A percentile compares a stretch with the other conserved stretches of the same genome.
phyloP scores from a whole-genome alignment of 2,888 invertebrate genomes.

The Dendrolimus houi region DNA sequence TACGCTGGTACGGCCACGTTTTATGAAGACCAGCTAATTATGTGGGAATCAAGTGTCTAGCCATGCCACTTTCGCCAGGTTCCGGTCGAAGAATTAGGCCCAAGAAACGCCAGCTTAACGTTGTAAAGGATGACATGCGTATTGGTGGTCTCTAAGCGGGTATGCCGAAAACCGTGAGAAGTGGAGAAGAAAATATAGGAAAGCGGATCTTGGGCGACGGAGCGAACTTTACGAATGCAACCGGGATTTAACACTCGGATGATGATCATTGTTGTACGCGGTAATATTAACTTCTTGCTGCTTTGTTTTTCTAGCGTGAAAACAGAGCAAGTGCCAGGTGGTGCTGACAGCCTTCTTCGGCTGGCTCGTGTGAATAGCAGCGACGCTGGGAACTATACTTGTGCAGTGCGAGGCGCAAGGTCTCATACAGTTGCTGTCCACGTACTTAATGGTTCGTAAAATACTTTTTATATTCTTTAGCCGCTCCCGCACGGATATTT shows the following conservation, averaged over 20 bases:
- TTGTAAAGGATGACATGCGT: too few relatives aligned
- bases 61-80: too few relatives aligned
- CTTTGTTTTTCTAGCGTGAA: conserved; percentile 42
- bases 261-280: not conserved
- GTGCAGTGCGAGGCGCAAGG: conserved; percentile 80
- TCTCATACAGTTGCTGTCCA: conserved; percentile 82
- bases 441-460: conserved; percentile 78
- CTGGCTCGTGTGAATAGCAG: conserved; percentile 64
- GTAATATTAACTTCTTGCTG: too few relatives aligned
- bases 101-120: too few relatives aligned
- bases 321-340: conserved; percentile 64
- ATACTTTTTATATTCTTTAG: not conserved
- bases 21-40: too few relatives aligned
- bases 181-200: not conserved
- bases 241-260: not conserved
- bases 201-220: not conserved
- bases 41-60: too few relatives aligned
- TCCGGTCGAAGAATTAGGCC: too few relatives aligned
- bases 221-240: not conserved
- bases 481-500: too few relatives aligned
- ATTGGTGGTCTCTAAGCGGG: too few relatives aligned
- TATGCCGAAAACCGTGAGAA: not conserved
- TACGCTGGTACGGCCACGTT: too few relatives aligned
- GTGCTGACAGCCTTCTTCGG: conserved; percentile 66
- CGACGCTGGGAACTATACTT: conserved; percentile 84